A percentile compares a stretch with the other conserved stretches of the same genome.
Evolutionary conservation across 2,888 invertebrate species (phyloP).

Genomic region (Galeruca laticollis): DNA sequence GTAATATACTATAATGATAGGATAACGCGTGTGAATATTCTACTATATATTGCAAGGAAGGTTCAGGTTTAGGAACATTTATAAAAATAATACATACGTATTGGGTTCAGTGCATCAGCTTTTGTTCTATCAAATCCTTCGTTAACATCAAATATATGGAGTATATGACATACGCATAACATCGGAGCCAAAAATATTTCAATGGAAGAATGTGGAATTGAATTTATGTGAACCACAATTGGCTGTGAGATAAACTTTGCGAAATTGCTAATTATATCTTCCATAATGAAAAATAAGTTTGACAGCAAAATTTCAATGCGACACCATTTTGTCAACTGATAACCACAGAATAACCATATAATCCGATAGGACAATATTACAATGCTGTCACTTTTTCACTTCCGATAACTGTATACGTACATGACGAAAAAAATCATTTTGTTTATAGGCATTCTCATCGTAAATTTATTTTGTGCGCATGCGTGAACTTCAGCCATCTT

Average conservation of each 20-base stretch:
- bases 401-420: too few species aligned
- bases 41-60: too few species aligned
- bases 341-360: neutral
- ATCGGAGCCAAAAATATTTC: conserved; percentile 56
- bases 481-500: too few species aligned
- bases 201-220: conserved; percentile 58
- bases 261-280: conserved; percentile 48
- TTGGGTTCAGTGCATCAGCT: conserved; percentile 48
- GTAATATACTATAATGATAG: too few species aligned
- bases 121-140: conserved; percentile 52
- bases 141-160: conserved; percentile 56
- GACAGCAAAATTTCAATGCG: conserved; percentile 22
- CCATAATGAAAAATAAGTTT: conserved; percentile 47
- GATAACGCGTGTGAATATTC: too few species aligned
- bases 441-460: too few species aligned
- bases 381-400: too few species aligned
- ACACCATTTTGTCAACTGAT: conserved; percentile 5
- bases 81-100: too few species aligned
- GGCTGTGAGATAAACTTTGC: conserved; percentile 55
- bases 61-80: too few species aligned
- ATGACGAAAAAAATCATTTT: too few species aligned
- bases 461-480: too few species aligned
- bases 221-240: conserved; percentile 57
- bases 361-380: too few species aligned
- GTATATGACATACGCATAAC: conserved; percentile 55